A percentile compares a stretch with the other conserved stretches of the same genome.
These are phyloP conservation scores for Pristionchus arcanus DNA, from an alignment of 2,888 invertebrate species.

Conservation along the genomic window DNA sequence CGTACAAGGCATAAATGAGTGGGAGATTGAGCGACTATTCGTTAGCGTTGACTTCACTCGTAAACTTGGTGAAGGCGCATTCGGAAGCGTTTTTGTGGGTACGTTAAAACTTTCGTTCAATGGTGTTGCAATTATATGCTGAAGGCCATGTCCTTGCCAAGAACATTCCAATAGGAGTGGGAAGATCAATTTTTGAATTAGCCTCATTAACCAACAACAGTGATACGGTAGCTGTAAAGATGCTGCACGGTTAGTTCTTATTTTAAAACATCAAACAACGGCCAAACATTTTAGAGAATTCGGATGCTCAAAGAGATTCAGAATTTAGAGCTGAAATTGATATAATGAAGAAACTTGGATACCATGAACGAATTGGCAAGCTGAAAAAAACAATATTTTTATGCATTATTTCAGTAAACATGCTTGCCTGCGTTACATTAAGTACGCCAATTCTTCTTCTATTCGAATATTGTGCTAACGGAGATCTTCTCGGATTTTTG, in stretches of 20 bases:
- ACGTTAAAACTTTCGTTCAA: not conserved
- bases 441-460: not conserved
- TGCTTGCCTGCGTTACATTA: constrained; percentile 2
- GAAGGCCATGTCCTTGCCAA: not conserved
- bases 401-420: not conserved
- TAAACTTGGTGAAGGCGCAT: constrained; percentile 22
- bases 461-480: constrained; percentile 1
- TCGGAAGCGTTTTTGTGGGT: constrained; percentile 31
- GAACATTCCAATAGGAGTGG: not conserved
- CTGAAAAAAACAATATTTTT: not conserved
- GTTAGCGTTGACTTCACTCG: not conserved
- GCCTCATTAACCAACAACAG: not conserved
- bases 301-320: not conserved
- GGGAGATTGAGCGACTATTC: constrained; percentile 28
- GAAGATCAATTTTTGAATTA: not conserved
- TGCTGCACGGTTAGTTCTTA: not conserved
- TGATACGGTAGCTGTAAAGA: not conserved
- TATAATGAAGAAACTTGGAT: constrained; percentile 6
- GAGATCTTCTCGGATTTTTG: constrained; percentile 17
- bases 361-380: constrained; percentile 35
- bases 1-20: not conserved
- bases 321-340: constrained; percentile 29
- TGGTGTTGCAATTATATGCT: not conserved
- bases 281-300: not conserved
- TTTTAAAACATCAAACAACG: not conserved